Base-by-base conservation (phyloP, 2,888 invertebrate genomes). In the Pocota personata region DNA sequence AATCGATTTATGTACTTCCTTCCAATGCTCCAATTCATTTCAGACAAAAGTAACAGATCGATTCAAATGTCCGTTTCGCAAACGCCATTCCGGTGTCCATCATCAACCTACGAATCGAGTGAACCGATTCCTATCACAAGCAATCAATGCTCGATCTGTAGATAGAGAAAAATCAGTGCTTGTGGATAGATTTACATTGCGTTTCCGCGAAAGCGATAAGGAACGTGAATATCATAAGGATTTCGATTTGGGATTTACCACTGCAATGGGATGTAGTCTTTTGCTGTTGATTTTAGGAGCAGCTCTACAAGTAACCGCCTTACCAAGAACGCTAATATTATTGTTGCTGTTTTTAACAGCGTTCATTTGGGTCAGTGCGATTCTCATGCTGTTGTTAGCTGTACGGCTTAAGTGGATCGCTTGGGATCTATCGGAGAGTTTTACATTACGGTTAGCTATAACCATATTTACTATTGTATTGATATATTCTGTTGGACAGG, bases 101-200 rank as follows among this genome's bases (percentile, higher is more conserved):
- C 97, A 97, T 93, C 97, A 97, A 93, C 97, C 97, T 37, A 96
- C 96, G 40, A 98, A 97, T 93, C 95, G 98, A 88, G 97, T 98
- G 78, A 98, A 98, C 94, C 97, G 97, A 92, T 97, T 97, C 93
- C 94, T 98, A 89, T 96, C 97, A 82, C 97, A 97, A 93, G 97
- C 97, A 32, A 97, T 98, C 89, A 97, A 97, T 91, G 97, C 97
- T 35, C 94, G 98, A 87, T 97, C 97, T 90, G 97, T 98, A 82
- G 97, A 98, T 91, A 94, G 97, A 80, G 97, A 98, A 92, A 98
- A 98, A 93, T 96, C 96, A 21, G 96, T 96, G 64, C 97, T 98
- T 91, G 97, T 98, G 66, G 97, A 97, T 91, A 94, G 97, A 60
- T 93, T 97, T 82, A 97, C 97, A 3, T 93, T 98, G 66, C 96